Base-by-base conservation (phyloP, 2,113 vertebrate species). In the Cyanistes caeruleus region DNA sequence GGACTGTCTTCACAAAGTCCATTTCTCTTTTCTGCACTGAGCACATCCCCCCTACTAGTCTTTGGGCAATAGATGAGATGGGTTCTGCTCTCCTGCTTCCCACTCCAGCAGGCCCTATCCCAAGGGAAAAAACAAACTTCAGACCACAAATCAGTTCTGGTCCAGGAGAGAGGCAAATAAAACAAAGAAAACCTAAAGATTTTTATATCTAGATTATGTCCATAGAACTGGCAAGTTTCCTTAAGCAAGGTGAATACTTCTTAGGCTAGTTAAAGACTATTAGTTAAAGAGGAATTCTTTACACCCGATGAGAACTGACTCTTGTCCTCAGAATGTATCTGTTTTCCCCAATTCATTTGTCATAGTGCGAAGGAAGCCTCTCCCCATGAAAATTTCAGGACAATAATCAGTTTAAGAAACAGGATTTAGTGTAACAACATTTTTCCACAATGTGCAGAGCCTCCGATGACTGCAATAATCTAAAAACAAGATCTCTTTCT, bases 251-350 rank as follows among this genome's bases (percentile, higher is more conserved):
- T 35, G 55, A 86, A 63, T 58, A 35, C n/a, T 95, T 84, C 72
- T 63, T 52, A 64, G 11, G 23, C 65, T 82, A 65, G 23, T 84
- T 39, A 39, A 39, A 39, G 43, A 55, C 30, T 87, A 35, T 79
- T 91, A 91, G 65, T 93, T 83, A 87, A 96, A 92, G 49, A 59
- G 37, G 74, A 93, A 94, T 58, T 12, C 6, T 97, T 92, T 93
- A 63, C 23, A 90, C 46, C 8, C 28, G 53, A 82, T n/a, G 31
- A 89, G 15, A 92, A 84, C 55, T 89, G 87, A 44, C 35, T 31
- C 52, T 82, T 89, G 25, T 41, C 88, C 8, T 5, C 67, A 63
- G n/a, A 94, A 94, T 51, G 27, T 52, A 37, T 25, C 39, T 64
- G 33, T 33, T 93, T 62, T 55, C 14, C 28, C 35, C 44, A 58